These are phyloP conservation scores for Strigamia crassipes DNA, from an alignment of 2,888 invertebrate species.

Conservation along the genomic window DNA sequence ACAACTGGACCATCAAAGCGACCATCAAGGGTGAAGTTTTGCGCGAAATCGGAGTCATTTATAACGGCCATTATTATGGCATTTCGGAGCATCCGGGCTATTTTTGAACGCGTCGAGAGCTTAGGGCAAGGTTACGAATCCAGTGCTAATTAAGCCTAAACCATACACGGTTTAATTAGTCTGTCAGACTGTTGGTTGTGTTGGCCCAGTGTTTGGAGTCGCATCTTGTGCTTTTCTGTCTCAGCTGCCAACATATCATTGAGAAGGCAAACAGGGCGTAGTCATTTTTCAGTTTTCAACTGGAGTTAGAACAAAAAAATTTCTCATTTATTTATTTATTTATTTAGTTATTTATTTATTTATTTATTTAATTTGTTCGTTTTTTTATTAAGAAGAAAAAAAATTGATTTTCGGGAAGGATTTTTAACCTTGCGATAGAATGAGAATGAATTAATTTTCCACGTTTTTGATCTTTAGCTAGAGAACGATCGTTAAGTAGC, in stretches of 20 bases:
- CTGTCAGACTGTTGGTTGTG: not conserved
- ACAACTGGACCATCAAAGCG: slow-evolving; percentile 96
- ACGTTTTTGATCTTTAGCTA: slow-evolving; percentile 26
- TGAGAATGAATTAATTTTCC: slow-evolving; percentile 18
- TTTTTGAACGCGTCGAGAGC: slow-evolving; percentile 52
- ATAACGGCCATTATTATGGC: slow-evolving; percentile 93
- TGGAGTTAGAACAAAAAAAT: not conserved
- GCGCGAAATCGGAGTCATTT: slow-evolving; percentile 88
- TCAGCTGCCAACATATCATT: slow-evolving; percentile 30
- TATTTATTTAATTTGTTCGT: not conserved
- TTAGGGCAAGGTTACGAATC: slow-evolving; percentile 26
- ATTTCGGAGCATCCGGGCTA: slow-evolving; percentile 94
- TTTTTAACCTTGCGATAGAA: slow-evolving; percentile 22
- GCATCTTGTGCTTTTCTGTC: slow-evolving; percentile 26
- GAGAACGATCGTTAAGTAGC: slow-evolving; percentile 22
- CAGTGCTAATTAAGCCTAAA: slow-evolving; percentile 17
- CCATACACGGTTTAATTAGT: slow-evolving; percentile 4
- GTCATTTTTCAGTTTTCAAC: not conserved
- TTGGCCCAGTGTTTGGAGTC: slow-evolving; percentile 30
- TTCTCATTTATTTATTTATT: not conserved
- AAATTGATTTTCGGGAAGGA: slow-evolving; percentile 6
- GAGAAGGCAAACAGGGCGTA: slow-evolving; percentile 30
- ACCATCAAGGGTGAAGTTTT: slow-evolving; percentile 89
- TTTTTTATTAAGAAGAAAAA: not conserved
- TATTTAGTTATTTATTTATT: not conserved